These are phyloP conservation scores for Urocynchramus pylzowi DNA, from an alignment of 2,113 vertebrate genomes.

Conservation along the genomic window DNA sequence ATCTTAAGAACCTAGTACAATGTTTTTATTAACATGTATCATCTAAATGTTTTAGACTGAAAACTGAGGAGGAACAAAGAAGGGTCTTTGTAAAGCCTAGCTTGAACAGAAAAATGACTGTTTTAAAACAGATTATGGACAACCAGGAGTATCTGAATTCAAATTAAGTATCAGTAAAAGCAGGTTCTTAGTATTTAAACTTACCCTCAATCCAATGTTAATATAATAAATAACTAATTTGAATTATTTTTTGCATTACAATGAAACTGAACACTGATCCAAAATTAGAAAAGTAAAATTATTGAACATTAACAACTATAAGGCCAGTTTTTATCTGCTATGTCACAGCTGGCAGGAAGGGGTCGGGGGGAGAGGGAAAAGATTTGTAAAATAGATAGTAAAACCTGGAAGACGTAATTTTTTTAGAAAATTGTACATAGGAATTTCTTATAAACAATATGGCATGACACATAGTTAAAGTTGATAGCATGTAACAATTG, in stretches of 20 bases:
- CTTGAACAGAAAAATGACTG: not conserved
- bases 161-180: not conserved
- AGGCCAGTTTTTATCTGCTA: not conserved
- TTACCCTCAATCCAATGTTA: not conserved
- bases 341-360: not conserved
- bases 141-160: not conserved
- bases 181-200: not conserved
- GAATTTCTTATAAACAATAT: not conserved
- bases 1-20: not conserved
- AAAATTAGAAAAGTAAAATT: not conserved
- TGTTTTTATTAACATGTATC: not conserved
- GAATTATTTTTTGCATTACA: not conserved
- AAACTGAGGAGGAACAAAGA: not conserved
- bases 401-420: not conserved
- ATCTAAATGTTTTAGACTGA: not conserved
- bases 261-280: not conserved
- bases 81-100: not conserved
- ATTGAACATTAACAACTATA: not conserved
- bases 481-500: not conserved
- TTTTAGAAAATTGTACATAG: not conserved
- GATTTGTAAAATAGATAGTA: not conserved
- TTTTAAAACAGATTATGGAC: not conserved
- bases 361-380: accelerated
- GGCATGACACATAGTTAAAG: not conserved
- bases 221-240: not conserved